Percentiles rank a stretch among this genome's conserved stretches.
Evolutionary conservation across 1,140 invertebrate species (phyloP).

Genomic region (Drosophila carrolli): DNA sequence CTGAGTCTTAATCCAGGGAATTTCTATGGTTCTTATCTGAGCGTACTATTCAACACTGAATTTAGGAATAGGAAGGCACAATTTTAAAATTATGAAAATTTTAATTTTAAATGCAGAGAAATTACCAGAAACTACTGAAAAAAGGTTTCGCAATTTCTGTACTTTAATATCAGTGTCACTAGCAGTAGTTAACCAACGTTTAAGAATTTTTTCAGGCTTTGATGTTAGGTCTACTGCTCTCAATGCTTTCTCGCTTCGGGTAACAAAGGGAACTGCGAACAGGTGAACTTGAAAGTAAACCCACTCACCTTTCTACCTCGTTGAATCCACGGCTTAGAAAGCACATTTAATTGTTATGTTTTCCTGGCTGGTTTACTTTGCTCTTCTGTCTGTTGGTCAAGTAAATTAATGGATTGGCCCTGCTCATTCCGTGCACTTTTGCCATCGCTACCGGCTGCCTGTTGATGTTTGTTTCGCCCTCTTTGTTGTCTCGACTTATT

Average conservation of each 20-base stretch:
- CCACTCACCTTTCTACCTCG: slow-evolving; percentile 1
- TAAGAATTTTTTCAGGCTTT: neutral
- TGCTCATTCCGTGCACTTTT: neutral
- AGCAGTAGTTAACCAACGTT: neutral
- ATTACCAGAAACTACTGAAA: no score
- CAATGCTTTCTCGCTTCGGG: neutral
- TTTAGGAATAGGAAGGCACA: no score
- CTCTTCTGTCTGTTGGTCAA: slow-evolving; percentile 43
- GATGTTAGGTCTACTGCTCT: neutral
- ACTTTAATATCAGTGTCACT: neutral
- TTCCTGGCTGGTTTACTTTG: slow-evolving; percentile 40
- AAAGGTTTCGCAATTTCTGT: no score
- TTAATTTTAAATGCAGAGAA: no score
- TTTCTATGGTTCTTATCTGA: no score
- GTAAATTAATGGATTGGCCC: slow-evolving; percentile 44
- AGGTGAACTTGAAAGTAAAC: slow-evolving; percentile 13
- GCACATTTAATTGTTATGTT: slow-evolving; percentile 48
- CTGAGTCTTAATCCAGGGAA: no score
- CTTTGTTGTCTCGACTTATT: slow-evolving; percentile 16
- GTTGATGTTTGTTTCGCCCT: slow-evolving; percentile 20
- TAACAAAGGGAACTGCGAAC: neutral
- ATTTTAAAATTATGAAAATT: no score
- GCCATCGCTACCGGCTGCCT: neutral
- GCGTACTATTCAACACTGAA: no score
- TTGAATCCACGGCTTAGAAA: slow-evolving; percentile 32